Evolutionary conservation across 2,888 invertebrate genomes (phyloP).

Genomic region (Tipula unca): DNA sequence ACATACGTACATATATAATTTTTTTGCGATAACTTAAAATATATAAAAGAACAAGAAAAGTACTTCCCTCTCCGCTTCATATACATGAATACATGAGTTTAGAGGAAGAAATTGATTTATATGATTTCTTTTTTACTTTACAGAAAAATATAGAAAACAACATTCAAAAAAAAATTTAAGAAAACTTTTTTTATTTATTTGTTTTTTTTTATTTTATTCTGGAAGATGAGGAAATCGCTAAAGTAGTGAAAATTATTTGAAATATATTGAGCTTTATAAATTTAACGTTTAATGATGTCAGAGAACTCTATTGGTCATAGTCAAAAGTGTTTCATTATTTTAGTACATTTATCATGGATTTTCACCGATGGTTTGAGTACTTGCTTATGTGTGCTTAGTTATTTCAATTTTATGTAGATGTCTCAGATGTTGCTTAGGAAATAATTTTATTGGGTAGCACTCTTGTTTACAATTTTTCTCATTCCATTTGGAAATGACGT

Average conservation of each 20-base stretch:
- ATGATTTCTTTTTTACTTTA: neutral
- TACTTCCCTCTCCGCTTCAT: neutral
- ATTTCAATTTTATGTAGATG: neutral
- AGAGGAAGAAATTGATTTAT: neutral
- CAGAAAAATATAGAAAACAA: neutral
- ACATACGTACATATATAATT: neutral
- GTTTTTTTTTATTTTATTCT: neutral
- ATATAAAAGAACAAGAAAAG: neutral
- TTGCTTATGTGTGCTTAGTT: neutral
- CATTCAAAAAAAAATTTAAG: neutral
- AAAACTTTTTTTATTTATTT: neutral
- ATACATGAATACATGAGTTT: neutral
- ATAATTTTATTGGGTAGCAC: no score
- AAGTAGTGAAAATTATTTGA: neutral
- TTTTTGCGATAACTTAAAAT: neutral
- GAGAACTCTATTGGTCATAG: neutral
- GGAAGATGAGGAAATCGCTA: neutral
- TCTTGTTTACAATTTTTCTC: no score
- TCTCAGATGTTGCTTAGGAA: neutral
- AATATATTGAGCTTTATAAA: neutral
- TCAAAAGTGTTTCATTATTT: neutral
- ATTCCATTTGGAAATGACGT: no score
- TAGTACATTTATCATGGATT: neutral
- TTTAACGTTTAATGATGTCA: neutral
- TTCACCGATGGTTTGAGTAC: neutral